Percentiles rank a stretch among this genome's conserved stretches.
Conservation (phyloP, 2,113 vertebrate species). For the Prolemur simus region DNA sequence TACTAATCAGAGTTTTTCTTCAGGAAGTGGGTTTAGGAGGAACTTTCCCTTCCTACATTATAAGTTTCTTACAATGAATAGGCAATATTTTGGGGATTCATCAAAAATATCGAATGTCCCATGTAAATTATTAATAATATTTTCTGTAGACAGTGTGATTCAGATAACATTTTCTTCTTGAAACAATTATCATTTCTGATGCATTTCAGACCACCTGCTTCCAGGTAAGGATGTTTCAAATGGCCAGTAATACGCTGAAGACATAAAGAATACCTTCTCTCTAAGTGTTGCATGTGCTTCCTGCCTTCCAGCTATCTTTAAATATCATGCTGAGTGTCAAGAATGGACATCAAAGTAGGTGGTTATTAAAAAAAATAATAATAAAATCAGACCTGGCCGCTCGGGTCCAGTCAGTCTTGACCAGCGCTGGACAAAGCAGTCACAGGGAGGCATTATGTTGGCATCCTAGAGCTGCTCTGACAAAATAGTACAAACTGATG, state of each 20-base stretch:
- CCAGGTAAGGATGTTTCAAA: background rate
- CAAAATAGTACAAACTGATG: background rate
- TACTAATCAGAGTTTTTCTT: background rate
- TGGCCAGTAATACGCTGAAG: background rate
- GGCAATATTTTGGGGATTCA: background rate
- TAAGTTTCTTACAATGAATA: background rate
- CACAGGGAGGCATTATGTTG: accelerated
- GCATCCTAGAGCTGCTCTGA: background rate
- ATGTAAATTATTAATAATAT: background rate
- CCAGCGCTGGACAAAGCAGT: background rate
- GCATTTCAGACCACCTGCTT: background rate
- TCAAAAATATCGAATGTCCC: background rate
- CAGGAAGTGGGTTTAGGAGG: background rate
- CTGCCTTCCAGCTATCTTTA: background rate
- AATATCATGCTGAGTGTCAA: background rate
- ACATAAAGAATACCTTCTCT: background rate
- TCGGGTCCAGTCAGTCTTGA: background rate
- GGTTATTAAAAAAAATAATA: background rate
- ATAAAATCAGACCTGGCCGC: background rate
- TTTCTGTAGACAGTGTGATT: background rate
- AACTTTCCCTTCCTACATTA: background rate
- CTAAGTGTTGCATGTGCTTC: background rate
- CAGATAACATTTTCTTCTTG: background rate
- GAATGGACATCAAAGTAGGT: background rate
- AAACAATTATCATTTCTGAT: background rate